Conservation (phyloP, 2,888 invertebrate species). For the Catocala nupta region DNA sequence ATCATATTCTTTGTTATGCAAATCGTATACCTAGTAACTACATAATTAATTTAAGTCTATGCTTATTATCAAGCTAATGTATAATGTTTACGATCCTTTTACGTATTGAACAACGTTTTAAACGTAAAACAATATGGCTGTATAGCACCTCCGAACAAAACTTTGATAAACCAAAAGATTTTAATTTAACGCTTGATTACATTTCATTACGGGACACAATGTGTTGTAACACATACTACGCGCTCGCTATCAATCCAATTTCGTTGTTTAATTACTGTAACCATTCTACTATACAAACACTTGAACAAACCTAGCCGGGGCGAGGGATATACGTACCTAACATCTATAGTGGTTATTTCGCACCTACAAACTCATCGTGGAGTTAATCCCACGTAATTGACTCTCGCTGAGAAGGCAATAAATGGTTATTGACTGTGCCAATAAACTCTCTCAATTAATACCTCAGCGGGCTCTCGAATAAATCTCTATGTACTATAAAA, state of each 20-base stretch:
- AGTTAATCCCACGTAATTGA: constrained; percentile 81
- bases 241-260: constrained; percentile 71
- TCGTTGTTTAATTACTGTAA: constrained; percentile 76
- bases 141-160: constrained; percentile 33
- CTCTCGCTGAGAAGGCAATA: constrained; percentile 79
- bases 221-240: constrained; percentile 67
- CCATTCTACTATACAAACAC: constrained; percentile 62
- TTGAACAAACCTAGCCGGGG: constrained; percentile 29
- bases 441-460: constrained; percentile 80
- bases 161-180: constrained; percentile 64
- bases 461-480: constrained; percentile 50
- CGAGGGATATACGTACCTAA: constrained; percentile 19
- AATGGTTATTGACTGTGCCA: constrained; percentile 79
- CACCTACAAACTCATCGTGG: constrained; percentile 67
- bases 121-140: constrained; percentile 31
- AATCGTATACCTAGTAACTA: too few species aligned
- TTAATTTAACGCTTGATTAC: constrained; percentile 77
- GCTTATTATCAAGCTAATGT: neutral
- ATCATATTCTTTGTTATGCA: too few species aligned
- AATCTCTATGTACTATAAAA: constrained; percentile 47
- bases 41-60: neutral
- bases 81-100: constrained; percentile 13
- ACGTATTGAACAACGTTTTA: constrained; percentile 16
- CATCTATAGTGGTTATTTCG: constrained; percentile 47
- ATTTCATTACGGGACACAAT: constrained; percentile 74